Conservation (phyloP, 2,113 vertebrate species). For the Scophthalmus maximus region DNA sequence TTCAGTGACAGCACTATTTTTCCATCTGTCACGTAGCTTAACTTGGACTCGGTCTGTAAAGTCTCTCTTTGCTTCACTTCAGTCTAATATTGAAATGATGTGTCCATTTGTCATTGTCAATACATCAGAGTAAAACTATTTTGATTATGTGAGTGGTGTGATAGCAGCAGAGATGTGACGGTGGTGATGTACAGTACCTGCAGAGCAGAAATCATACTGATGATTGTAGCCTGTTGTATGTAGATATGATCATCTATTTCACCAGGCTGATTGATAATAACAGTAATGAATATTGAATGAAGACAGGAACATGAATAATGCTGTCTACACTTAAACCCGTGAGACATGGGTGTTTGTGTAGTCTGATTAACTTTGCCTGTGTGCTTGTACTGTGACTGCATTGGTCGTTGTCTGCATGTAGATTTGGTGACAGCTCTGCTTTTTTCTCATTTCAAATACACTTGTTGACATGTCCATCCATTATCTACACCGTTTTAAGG, state of each 20-base stretch:
- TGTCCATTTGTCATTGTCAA: not conserved
- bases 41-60: no score
- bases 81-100: not conserved
- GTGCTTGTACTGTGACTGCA: not conserved
- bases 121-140: not conserved
- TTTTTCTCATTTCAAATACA: slow-evolving; percentile 3
- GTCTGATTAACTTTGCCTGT: not conserved
- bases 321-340: not conserved
- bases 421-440: no score
- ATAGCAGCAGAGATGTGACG: not conserved
- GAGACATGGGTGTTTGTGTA: not conserved
- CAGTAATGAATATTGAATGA: not conserved
- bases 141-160: not conserved
- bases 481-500: no score
- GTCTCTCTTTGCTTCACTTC: not conserved
- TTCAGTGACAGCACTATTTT: no score
- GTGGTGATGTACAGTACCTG: not conserved
- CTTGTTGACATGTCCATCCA: no score
- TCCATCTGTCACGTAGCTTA: no score
- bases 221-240: not conserved
- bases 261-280: not conserved
- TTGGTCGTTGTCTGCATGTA: not conserved
- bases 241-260: not conserved
- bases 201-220: not conserved
- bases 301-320: not conserved